Evolutionary conservation across 2,113 vertebrate species (phyloP).

Genomic region (mouse (Mus musculus)): GRCm39 chr3:129728001-129728500

Average conservation of each 20-base stretch:
- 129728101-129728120: no score
- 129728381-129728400: background rate
- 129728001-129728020: background rate
- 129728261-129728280: constrained; percentile 84
- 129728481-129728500: background rate
- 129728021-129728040: background rate
- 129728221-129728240: background rate
- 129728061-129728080: background rate
- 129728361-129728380: background rate
- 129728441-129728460: no score
- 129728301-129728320: background rate
- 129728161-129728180: background rate
- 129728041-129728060: background rate
- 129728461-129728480: background rate
- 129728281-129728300: constrained; percentile 77
- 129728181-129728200: background rate
- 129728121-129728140: background rate
- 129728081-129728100: background rate
- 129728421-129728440: background rate
- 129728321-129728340: constrained; percentile 26
- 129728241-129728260: background rate
- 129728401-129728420: background rate
- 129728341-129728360: constrained; percentile 78
- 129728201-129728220: background rate
- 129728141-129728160: background rate